Evolutionary conservation across 2,888 invertebrate species (phyloP), one percentile per base, ranked within the genome.

Genomic region (Luffia ferchaultella): DNA sequence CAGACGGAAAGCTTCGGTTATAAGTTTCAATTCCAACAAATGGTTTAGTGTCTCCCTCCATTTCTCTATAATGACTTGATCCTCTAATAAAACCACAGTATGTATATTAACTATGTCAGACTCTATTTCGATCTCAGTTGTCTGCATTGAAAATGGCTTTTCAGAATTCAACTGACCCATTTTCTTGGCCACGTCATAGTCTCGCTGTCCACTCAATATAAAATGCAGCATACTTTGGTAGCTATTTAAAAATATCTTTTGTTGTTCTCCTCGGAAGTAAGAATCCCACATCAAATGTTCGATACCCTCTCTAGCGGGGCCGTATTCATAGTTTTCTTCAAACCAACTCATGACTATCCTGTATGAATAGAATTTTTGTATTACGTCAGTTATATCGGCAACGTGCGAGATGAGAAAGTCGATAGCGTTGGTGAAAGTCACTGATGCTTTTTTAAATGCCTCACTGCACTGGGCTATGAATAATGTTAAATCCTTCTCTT

Each of bases 391-490:
- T 20, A 89, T 78, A 54, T 83, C 80, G 1, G 82, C 77, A 0
- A 86, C 85, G 53, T 86, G 79, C 50, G 85, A 76, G 1, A 88
- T 72, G 42, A 90, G 86, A 64, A 92, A 92, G 55, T 87, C 70
- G 0, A 89, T 87, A 1, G 90, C 86, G 16, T 87, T 80, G 53
- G 86, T 85, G 16, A 90, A 87, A 0, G 86, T 73, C 0, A 92
- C 86, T 0, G 87, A 73, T 49, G 89, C 85, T 30, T 83, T 73
- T 57, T 82, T 78, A 55, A 92, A 90, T 48, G 88, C 87, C 46
- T 76, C 68, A 54, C 90, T 88, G 57, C 90, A 90, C 45, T 85
- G 75, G 0, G 82, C 76, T 72, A 90, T 87, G 60, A 88, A 88
- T 0, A 74, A 63, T 0, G 77, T 75, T 40, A 78, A 64, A 7